Base-by-base conservation (phyloP, 92 coral and sea anemone genomes). In the Palythoa caribaeorum region DNA sequence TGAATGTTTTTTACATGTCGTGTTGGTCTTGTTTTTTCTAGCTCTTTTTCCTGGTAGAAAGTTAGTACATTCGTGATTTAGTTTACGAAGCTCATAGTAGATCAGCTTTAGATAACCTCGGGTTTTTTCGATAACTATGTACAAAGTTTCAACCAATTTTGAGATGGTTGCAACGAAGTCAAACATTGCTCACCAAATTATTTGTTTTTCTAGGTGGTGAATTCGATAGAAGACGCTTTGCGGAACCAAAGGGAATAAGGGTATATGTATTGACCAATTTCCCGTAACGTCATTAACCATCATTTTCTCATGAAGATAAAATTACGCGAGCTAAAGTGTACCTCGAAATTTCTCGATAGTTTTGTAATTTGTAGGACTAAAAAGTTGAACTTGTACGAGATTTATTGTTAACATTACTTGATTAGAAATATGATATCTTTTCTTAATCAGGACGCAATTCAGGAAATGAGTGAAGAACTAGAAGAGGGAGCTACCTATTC, bases 381-480 rank as follows among this genome's bases (percentile, higher is more conserved):
- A 55, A 15, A 55, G 77, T 72, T 72, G 10, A 72, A 72, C 19
- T 16, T 17, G 39, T 1, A 19, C 53, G 53, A 10, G 39, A 17
- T 74, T 3, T 9, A n/a, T 15, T 38, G 21, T 10, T 12, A 21
- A 47, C 14, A 17, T 19, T 11, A 51, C 7, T 38, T 48, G 11
- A 19, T 63, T 14, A 39, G n/a, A 21, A 19, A 9, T 3, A 7
- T 9, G 11, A 19, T 12, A 20, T 44, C 16, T 65, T 80, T 28
- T 15, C 7, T 14, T 21, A 37, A 36, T 1, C 75, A 81, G 86
- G 52, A 81, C 65, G 54, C 65, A 35, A 75, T 81, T 20, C 39
- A 66, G 20, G 86, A 81, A 81, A 81, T 81, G 86, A 81, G 86
- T 47, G 86, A 81, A 66, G 86, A 66, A n/a, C 86, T 81, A 16